These are phyloP conservation scores for Hippoglossus hippoglossus DNA, from an alignment of 2,797 vertebrate genomes.

Conservation along the genomic window DNA sequence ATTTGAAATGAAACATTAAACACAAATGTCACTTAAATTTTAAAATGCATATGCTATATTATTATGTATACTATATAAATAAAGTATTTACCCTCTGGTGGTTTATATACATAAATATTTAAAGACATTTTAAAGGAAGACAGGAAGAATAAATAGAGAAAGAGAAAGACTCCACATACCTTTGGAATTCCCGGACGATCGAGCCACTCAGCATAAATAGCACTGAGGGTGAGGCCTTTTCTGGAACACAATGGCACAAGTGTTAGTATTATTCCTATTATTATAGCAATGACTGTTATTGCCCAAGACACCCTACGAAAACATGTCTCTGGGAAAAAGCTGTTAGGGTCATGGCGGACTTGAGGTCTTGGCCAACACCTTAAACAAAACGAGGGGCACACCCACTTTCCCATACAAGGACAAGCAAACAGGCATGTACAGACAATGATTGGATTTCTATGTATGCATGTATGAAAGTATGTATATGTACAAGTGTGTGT, in stretches of 20 bases:
- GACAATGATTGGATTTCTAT: constrained; percentile 50
- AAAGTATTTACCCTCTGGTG: too few relatives aligned
- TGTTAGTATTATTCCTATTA: constrained; percentile 75
- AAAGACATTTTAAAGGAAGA: background rate
- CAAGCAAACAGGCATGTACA: constrained; percentile 53
- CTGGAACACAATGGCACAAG: constrained; percentile 85
- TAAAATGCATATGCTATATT: too few relatives aligned
- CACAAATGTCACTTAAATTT: background rate
- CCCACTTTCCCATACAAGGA: constrained; percentile 50
- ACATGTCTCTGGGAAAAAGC: constrained; percentile 62
- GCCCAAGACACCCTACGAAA: constrained; percentile 68
- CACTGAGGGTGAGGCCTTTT: constrained; percentile 86
- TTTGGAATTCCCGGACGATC: constrained; percentile 92
- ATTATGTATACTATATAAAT: too few relatives aligned
- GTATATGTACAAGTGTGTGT: background rate
- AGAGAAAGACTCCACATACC: constrained; percentile 79
- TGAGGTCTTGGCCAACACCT: constrained; percentile 62
- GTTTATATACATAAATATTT: background rate
- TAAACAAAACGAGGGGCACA: constrained; percentile 69
- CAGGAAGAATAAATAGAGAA: constrained; percentile 21
- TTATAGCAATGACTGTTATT: constrained; percentile 67
- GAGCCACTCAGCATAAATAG: constrained; percentile 92
- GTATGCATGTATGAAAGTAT: constrained; percentile 17
- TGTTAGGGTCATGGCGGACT: constrained; percentile 43
- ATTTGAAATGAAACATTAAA: background rate